phyloP scores from a whole-genome alignment of 92 coral and sea anemone species.

The Heteractis magnifica region DNA sequence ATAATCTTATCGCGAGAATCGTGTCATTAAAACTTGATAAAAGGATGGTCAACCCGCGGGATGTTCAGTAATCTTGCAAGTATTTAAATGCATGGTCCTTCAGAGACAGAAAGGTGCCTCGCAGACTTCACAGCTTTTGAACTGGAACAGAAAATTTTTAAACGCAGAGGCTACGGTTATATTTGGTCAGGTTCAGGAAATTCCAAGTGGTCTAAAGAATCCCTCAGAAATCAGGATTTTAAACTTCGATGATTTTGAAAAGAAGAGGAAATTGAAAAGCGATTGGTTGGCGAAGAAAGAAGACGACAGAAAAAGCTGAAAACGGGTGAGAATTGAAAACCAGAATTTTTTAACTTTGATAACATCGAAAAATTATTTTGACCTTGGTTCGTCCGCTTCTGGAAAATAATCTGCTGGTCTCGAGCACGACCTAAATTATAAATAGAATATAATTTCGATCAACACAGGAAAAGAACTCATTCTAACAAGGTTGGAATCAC shows the following conservation, averaged over 20 bases:
- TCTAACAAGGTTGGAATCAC: too few relatives aligned
- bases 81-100: not conserved
- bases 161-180: not conserved
- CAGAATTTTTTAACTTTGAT: not conserved
- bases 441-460: not conserved
- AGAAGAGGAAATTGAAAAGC: not conserved
- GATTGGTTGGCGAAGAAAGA: not conserved
- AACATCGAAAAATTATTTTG: conserved; percentile 1
- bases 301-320: too few relatives aligned
- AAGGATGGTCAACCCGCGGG: not conserved
- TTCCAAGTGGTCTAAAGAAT: not conserved
- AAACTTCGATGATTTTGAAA: not conserved
- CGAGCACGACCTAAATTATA: not conserved
- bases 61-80: conserved; percentile 4
- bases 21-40: conserved; percentile 25
- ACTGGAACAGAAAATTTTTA: not conserved
- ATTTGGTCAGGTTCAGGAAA: not conserved
- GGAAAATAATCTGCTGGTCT: not conserved
- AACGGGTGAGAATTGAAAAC: not conserved
- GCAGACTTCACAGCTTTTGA: not conserved
- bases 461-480: not conserved
- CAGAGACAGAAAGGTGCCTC: conserved; percentile 16
- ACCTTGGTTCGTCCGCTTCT: not conserved
- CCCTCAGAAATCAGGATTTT: not conserved
- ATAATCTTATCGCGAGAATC: conserved; percentile 15